phyloP scores from a whole-genome alignment of 2,888 invertebrate genomes.

The Unio pictorum region DNA sequence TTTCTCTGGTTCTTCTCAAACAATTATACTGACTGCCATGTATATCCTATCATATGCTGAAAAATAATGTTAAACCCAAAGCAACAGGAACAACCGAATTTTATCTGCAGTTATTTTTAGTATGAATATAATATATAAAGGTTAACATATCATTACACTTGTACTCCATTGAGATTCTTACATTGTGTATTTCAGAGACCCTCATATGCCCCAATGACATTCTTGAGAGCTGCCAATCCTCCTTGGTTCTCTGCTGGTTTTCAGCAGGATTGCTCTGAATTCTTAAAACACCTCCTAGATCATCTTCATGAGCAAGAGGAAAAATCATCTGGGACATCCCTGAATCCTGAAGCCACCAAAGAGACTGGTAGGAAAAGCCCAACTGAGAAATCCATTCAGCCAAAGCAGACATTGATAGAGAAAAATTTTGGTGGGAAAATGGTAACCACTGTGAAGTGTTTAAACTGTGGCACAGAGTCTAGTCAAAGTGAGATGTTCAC shows the following conservation, averaged over 20 bases:
- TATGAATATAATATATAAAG: too few species aligned
- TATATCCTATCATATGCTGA: too few species aligned
- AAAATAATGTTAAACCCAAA: too few species aligned
- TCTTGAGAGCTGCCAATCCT: conserved; percentile 82
- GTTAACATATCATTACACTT: too few species aligned
- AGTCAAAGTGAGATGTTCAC: conserved; percentile 84
- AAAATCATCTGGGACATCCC: conserved; percentile 3
- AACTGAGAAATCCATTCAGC: neutral
- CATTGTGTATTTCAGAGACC: conserved; percentile 70
- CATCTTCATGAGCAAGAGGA: conserved; percentile 82
- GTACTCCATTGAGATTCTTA: neutral
- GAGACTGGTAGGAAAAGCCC: conserved; percentile 2
- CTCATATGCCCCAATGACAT: conserved; percentile 81
- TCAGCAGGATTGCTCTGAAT: conserved; percentile 92
- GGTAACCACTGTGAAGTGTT: conserved; percentile 83
- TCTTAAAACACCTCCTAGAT: conserved; percentile 83
- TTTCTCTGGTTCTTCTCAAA: too few species aligned
- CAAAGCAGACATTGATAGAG: conserved; percentile 75
- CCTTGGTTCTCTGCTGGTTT: conserved; percentile 83
- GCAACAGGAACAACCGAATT: too few species aligned
- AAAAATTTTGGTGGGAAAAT: conserved; percentile 85
- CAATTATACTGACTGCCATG: too few species aligned
- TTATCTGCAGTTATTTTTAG: too few species aligned
- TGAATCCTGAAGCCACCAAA: conserved; percentile 4
- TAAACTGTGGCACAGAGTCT: conserved; percentile 81